These are phyloP conservation scores for Poecile atricapillus DNA, from an alignment of 2,113 vertebrate species.

Conservation along the genomic window DNA sequence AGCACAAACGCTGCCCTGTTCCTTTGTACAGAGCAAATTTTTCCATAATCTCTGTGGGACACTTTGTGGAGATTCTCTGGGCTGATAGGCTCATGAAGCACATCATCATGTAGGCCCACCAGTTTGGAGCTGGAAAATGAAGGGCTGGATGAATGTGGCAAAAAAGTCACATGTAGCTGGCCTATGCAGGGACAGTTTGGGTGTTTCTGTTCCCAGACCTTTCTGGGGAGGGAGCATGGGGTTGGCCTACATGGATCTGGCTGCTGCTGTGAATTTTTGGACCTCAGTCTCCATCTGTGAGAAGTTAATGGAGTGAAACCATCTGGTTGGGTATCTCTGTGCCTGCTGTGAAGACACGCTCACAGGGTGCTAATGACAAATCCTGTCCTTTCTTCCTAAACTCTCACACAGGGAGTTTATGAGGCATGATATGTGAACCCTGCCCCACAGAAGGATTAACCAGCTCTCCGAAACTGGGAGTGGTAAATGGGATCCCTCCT, in stretches of 20 bases:
- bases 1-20: not conserved
- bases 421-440: not conserved
- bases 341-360: not conserved
- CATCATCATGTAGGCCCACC: not conserved
- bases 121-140: not conserved
- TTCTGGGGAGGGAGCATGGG: not conserved
- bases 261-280: not conserved
- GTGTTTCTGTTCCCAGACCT: not conserved
- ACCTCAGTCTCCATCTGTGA: not conserved
- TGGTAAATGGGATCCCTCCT: not conserved
- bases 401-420: not conserved
- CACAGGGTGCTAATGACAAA: not conserved
- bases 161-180: not conserved
- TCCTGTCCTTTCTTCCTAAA: not conserved
- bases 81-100: not conserved
- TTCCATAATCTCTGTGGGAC: not conserved
- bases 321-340: not conserved
- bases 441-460: slow-evolving; percentile 1
- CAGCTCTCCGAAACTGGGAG: not conserved
- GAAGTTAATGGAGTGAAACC: slow-evolving; percentile 31
- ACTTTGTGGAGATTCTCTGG: not conserved
- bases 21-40: not conserved
- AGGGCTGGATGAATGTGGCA: not conserved
- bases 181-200: not conserved
- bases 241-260: not conserved